phyloP scores from a whole-genome alignment of 2,113 vertebrate species.

The Alosa alosa region DNA sequence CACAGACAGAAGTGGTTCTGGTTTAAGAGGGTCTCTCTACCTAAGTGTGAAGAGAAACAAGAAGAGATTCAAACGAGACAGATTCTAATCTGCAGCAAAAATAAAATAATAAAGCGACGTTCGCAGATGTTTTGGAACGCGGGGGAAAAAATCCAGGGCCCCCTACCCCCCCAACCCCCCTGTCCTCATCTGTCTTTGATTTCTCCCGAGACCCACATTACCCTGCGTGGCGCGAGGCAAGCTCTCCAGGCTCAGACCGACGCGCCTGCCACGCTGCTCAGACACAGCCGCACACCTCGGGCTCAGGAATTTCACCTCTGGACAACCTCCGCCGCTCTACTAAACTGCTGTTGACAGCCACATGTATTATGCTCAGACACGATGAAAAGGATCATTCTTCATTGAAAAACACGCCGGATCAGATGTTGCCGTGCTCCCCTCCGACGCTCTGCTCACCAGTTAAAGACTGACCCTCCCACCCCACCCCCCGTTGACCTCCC shows the following conservation, averaged over 20 bases:
- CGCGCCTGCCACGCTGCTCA: neutral
- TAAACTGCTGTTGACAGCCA: slow-evolving; percentile 20
- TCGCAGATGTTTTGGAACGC: slow-evolving; percentile 6
- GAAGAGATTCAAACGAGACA: neutral
- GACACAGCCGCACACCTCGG: neutral
- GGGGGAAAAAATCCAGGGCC: neutral
- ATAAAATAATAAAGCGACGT: neutral
- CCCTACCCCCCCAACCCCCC: neutral
- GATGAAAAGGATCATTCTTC: slow-evolving; percentile 18
- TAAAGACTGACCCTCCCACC: neutral
- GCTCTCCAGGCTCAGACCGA: neutral
- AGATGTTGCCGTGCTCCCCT: neutral
- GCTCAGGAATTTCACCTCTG: slow-evolving; percentile 16
- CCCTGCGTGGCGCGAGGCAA: neutral
- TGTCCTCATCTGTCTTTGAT: slow-evolving; percentile 10
- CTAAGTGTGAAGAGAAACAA: neutral
- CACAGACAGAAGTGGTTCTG: too few species aligned
- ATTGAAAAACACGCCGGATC: neutral
- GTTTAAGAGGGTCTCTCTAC: neutral
- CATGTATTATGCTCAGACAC: slow-evolving; percentile 9
- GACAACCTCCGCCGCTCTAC: neutral
- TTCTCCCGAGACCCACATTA: neutral
- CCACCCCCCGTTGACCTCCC: neutral
- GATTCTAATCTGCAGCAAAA: neutral
- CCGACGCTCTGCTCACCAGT: neutral